Conservation (phyloP, 1,140 invertebrate genomes). For the Drosophila jambulina region DNA sequence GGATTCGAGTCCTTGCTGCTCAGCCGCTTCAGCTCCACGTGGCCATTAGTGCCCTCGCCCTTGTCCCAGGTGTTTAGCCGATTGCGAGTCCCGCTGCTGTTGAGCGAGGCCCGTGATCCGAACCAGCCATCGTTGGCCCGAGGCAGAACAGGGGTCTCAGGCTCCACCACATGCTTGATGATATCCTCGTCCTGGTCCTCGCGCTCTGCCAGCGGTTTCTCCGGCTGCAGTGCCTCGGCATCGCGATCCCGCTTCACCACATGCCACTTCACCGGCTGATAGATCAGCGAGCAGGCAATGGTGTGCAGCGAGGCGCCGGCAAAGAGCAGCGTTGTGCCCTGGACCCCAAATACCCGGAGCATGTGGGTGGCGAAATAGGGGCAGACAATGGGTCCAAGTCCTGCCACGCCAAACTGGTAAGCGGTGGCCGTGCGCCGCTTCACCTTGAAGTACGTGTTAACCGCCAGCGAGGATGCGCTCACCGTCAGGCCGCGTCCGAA, state of each 20-base stretch:
- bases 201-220: constrained; percentile 17
- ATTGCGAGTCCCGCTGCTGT: constrained; percentile 67
- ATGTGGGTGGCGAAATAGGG: constrained; percentile 87
- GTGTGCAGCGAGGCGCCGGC: constrained; percentile 87
- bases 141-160: constrained; percentile 88
- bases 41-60: constrained; percentile 33
- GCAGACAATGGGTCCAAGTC: constrained; percentile 87
- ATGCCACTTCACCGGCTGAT: constrained; percentile 89
- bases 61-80: constrained; percentile 72
- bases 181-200: constrained; percentile 70
- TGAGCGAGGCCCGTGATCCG: constrained; percentile 83
- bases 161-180: constrained; percentile 86
- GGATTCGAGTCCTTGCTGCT: constrained; percentile 55
- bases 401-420: constrained; percentile 87
- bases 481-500: constrained; percentile 87
- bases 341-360: constrained; percentile 86
- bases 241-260: constrained; percentile 85
- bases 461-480: constrained; percentile 87
- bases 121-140: constrained; percentile 89
- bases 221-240: constrained; percentile 59
- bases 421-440: constrained; percentile 87
- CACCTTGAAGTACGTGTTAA: constrained; percentile 88
- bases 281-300: constrained; percentile 86
- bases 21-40: constrained; percentile 69
- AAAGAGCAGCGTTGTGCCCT: constrained; percentile 87